Base-by-base conservation (phyloP, 2,888 invertebrate genomes). In the Melinaea marsaeus region DNA sequence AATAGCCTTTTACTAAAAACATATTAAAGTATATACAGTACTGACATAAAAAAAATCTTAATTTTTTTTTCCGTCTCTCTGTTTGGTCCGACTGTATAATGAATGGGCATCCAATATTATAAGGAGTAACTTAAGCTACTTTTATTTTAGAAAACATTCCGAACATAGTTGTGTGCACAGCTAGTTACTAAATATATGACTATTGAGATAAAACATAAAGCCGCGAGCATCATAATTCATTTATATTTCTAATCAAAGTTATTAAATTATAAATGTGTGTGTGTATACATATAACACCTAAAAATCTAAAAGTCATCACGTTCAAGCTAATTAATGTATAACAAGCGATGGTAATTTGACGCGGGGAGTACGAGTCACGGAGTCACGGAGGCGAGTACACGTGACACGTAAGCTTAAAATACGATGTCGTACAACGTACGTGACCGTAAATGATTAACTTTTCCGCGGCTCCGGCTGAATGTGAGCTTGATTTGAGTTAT, bases 401-500 rank as follows among this genome's bases (percentile, higher is more conserved):
- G 57, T 48, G 59, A 60, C 64, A 58, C 64, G 46, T 46, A 57
- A 55, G 62, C 46, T 22, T 46, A 59, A 55, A 60, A 60, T 55
- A 64, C 34, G 57, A 22, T 58, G 51, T 58, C 56, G 58, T 58
- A 55, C 59, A 9, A 33, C 55, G 58, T 63, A 64, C 69, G 69
- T 66, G 63, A 62, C 62, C 59, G 47, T 64, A 63, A 63, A 61
- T 60, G 60, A 64, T 63, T 60, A 61, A 57, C 57, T 58, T 46
- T 62, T 64, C 47, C 58, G 56, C 59, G 34, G 63, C 65, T 62
- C 57, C 55, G 22, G 48, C 54, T 60, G 64, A 69, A 67, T 64
- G 61, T 66, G 56, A 57, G 65, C 65, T 63, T 67, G 69, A 69
- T 69, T 69, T 65, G 59, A 64, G 64, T 67, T 67, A 65, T 64